Base-by-base conservation (phyloP, 2,797 vertebrate genomes). In the Novumbra hubbsi region DNA sequence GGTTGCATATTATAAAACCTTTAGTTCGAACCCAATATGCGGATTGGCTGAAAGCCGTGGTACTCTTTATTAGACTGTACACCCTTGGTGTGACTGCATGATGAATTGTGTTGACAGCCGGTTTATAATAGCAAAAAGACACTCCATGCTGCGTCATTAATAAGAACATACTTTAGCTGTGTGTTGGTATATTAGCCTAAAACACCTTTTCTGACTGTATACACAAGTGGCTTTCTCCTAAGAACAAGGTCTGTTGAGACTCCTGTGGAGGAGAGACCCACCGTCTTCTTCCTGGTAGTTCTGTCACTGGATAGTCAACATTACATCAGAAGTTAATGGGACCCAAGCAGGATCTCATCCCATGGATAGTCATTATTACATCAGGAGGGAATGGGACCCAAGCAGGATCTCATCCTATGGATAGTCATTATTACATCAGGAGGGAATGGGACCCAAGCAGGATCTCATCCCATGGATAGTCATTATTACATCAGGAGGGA, bases 351-450 rank as follows among this genome's bases (percentile, higher is more conserved):
- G 16, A 27, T 7, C 1, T 7, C 19, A 55, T 21, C n/a, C n/a
- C 9, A 41, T 21, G 34, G n/a, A n/a, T n/a, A 32, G 32, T 32
- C 5, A 32, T 32, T 32, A 64, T 19, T 68, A 30, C 70, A 77
- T 71, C 32, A 69, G 79, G 76, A 48, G 68, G 17, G 38, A 28
- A 41, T 63, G 68, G 19, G n/a, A 32, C 4, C 28, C 9, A 38
- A n/a, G 30, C 38, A 14, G 14, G 16, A 27, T 7, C 1, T 7
- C 19, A 55, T 63, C 27, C 55, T 68, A 64, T 49, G 24, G 69
- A 64, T 30, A n/a, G 71, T 17, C 74, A 60, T 71, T 32, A 64
- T 19, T 68, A 30, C 70, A 77, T 71, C 32, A 69, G 79, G 76
- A 48, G 68, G 17, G 38, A 28, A 41, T 63, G 68, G 19, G n/a